These are phyloP conservation scores for Pseudococcus jackbeardsleyi DNA, from an alignment of 2,888 invertebrate species.

Conservation along the genomic window DNA sequence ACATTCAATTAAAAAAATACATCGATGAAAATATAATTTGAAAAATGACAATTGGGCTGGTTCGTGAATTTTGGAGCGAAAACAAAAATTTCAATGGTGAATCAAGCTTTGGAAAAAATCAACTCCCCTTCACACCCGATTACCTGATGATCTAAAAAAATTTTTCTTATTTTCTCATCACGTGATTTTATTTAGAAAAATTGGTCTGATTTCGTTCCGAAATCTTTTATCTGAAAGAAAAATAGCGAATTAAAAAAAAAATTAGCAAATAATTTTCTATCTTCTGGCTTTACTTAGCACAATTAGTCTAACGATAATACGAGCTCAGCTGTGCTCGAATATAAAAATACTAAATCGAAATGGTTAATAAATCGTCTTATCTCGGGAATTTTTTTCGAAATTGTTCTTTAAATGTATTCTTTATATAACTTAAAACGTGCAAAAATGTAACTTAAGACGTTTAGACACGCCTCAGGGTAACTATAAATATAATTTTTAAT, in stretches of 20 bases:
- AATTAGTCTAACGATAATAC: neutral
- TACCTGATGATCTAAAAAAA: too few species aligned
- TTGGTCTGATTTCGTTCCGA: too few species aligned
- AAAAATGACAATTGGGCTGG: too few species aligned
- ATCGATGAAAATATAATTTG: too few species aligned
- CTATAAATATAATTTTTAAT: neutral
- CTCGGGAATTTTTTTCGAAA: slow-evolving; percentile 3
- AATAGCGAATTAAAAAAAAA: neutral
- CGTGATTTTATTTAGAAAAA: too few species aligned
- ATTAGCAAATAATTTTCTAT: neutral
- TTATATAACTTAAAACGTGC: neutral
- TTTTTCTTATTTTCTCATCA: too few species aligned
- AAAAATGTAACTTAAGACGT: slow-evolving; percentile 13
- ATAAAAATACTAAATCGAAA: slow-evolving; percentile 19
- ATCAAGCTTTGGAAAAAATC: too few species aligned
- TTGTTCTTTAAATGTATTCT: slow-evolving; percentile 21
- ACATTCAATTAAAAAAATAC: too few species aligned
- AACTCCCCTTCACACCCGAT: too few species aligned
- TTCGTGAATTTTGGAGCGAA: too few species aligned
- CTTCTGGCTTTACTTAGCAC: neutral
- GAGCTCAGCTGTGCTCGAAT: neutral
- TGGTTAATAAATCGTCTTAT: neutral
- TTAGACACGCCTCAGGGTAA: slow-evolving; percentile 46
- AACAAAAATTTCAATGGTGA: too few species aligned
- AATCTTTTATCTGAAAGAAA: neutral